Evolutionary conservation across 2,888 invertebrate species (phyloP), one percentile per base, ranked within the genome.

Genomic region (Stratiomys singularior): DNA sequence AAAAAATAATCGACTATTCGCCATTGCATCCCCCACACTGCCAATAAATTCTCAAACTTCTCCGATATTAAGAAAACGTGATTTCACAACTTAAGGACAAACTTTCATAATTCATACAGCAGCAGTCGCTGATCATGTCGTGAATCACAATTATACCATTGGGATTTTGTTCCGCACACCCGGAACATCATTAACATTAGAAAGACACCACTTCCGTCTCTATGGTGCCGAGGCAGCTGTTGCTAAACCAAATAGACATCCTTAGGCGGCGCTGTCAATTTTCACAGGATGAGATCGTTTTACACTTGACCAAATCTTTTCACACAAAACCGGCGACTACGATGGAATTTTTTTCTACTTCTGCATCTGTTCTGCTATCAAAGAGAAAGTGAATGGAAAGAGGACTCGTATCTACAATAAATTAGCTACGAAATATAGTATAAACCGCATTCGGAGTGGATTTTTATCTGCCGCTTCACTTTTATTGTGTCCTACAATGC

Each of bases 221-320:
- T 2, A 9, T 52, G 7, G 15, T 13, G 52, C 15, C 52, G 7
- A 25, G 25, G 13, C 60, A 60, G 25, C 60, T 60, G 60, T 60
- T 25, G 60, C 60, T 25, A 23, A 25, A 60, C 60, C n/a, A 25
- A 25, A 25, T 18, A 25, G 25, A 60, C 21, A n/a, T 15, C 64
- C 25, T 11, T 25, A 2, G 58, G 13, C 23, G 9, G n/a, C n/a
- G 64, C 64, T 46, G 69, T 25, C 69, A 25, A 69, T 69, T 25
- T 47, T 44, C 25, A 56, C 72, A 47, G 56, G 56, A 72, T 56
- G 58, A 44, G 28, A 30, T 56, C 52, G 15, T 72, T 72, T 72
- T 56, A 72, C 72, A 72, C 28, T 72, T 72, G 72, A 72, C 72
- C 58, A 56, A 72, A 52, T 72, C 58, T 72, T 58, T 72, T 56